Conservation (phyloP, 2,888 invertebrate genomes). For the Axea sp. region DNA sequence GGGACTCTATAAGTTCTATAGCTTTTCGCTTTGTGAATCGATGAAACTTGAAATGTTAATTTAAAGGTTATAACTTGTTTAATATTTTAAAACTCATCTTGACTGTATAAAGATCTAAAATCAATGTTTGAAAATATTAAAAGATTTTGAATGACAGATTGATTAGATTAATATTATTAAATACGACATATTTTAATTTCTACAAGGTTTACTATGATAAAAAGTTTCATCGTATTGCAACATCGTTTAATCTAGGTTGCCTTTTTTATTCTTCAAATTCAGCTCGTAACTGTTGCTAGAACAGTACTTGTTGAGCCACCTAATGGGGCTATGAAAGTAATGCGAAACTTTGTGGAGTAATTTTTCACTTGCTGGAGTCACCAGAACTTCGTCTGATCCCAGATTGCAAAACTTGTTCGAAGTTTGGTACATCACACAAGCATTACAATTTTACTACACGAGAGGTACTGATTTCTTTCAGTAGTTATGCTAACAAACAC, state of each 20-base stretch:
- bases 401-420: conserved; percentile 55
- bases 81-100: no score
- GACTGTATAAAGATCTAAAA: no score
- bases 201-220: no score
- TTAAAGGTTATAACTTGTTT: no score
- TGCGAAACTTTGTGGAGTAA: conserved; percentile 58
- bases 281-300: conserved; percentile 57
- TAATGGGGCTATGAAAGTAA: conserved; percentile 60
- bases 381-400: conserved; percentile 55
- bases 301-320: conserved; percentile 60
- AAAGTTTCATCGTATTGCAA: conserved; percentile 48
- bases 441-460: conserved; percentile 44
- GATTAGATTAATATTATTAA: no score
- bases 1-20: no score
- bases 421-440: conserved; percentile 48
- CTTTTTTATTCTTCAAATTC: conserved; percentile 53
- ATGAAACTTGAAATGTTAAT: no score
- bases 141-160: no score
- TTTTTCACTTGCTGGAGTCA: conserved; percentile 57
- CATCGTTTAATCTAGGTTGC: conserved; percentile 45
- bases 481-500: no score
- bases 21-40: no score
- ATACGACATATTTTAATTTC: no score
- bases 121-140: no score
- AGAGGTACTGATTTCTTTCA: conserved; percentile 41